These are phyloP conservation scores for Ormyrus nitidulus DNA, from an alignment of 2,888 invertebrate species.

Conservation along the genomic window DNA sequence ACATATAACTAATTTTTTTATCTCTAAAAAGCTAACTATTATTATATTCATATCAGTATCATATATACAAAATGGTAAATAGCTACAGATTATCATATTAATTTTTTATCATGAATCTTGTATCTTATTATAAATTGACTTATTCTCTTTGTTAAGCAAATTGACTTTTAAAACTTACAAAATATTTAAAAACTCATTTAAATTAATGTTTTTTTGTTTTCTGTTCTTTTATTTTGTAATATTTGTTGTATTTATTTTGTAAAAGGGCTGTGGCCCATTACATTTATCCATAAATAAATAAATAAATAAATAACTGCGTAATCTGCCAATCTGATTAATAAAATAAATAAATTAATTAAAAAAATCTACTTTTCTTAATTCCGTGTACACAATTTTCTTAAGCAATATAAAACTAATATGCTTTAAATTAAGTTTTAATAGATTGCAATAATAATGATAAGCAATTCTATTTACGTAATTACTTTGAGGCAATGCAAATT, in stretches of 20 bases:
- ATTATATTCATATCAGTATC: not conserved
- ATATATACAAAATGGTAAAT: constrained; percentile 1
- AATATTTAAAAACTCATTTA: constrained; percentile 1
- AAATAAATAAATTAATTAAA: not conserved
- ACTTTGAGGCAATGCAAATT: not conserved
- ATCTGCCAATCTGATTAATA: not conserved
- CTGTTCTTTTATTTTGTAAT: too few relatives aligned
- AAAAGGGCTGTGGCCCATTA: too few relatives aligned
- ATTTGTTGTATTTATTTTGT: too few relatives aligned
- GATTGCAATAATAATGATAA: not conserved
- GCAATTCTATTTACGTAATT: not conserved
- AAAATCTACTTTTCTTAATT: not conserved
- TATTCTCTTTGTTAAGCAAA: not conserved
- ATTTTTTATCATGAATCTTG: constrained; percentile 5
- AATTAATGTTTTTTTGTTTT: not conserved
- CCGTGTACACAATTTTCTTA: not conserved
- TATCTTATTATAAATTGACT: constrained; percentile 9
- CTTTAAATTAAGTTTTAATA: not conserved
- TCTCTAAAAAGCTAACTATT: constrained; percentile 18
- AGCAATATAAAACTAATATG: not conserved
- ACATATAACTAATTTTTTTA: too few relatives aligned
- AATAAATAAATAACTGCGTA: not conserved
- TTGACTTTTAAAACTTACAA: constrained; percentile 1
- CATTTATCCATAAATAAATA: too few relatives aligned
- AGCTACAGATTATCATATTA: constrained; percentile 13